A percentile compares a stretch with the other conserved stretches of the same genome.
phyloP scores from a whole-genome alignment of 2,113 vertebrate genomes.

The Barbus barbus region DNA sequence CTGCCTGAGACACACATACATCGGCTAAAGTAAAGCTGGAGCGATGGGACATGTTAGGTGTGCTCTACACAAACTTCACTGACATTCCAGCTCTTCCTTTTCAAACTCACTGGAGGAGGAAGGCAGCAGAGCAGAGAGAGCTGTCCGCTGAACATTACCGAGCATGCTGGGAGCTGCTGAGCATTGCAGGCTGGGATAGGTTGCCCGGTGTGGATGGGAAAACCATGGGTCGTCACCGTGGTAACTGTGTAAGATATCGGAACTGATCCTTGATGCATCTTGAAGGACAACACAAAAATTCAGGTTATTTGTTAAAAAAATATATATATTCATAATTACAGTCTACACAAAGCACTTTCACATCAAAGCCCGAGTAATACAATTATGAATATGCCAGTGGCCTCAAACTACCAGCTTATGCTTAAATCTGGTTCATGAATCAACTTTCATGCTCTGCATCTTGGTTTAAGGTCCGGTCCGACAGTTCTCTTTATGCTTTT shows the following conservation, averaged over 20 bases:
- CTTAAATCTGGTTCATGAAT: not conserved
- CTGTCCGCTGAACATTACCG: conserved; percentile 99
- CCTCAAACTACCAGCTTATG: not conserved
- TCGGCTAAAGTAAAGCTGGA: conserved; percentile 65
- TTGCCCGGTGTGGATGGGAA: conserved; percentile 94
- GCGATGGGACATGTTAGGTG: conserved; percentile 61
- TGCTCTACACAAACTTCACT: conserved; percentile 75
- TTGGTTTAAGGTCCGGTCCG: not conserved
- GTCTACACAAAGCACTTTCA: not conserved
- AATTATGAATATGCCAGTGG: not conserved
- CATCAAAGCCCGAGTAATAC: not conserved
- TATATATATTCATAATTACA: not conserved
- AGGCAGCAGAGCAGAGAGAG: conserved; percentile 99
- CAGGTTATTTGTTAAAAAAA: not conserved
- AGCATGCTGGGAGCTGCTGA: conserved; percentile 99
- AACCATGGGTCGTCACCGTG: conserved; percentile 97
- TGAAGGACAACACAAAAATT: conserved; percentile 42
- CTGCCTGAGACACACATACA: conserved; percentile 48
- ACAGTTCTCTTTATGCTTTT: not conserved
- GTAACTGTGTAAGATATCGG: conserved; percentile 99
- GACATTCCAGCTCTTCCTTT: conserved; percentile 82
- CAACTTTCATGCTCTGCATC: not conserved
- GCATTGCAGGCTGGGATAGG: conserved; percentile 97
- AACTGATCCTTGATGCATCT: conserved; percentile 98
- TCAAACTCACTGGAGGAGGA: conserved; percentile 94